Evolutionary conservation across 64 coral and sea anemone genomes (phyloP), one percentile per base, ranked within the genome.

Genomic region (Pachyseris speciosa): DNA sequence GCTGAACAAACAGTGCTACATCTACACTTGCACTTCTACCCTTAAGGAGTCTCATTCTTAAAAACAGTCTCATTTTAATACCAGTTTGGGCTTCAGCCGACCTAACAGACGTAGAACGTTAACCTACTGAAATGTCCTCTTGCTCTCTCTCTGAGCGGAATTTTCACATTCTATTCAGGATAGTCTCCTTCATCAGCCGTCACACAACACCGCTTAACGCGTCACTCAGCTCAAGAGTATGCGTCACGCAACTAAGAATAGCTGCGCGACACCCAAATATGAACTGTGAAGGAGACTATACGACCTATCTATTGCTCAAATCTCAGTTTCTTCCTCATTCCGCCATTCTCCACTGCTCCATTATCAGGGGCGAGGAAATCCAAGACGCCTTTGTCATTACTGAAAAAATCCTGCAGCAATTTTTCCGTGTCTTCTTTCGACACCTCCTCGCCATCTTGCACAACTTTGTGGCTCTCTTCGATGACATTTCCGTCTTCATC

Each of bases 381-480:
- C 37, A 98, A 28, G 11, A 98, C 90, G 24, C 93, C 96, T 78
- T 98, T 89, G 44, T 98, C 93, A 26, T 95, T 87, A 22, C 89
- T 75, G 32, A 98, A 98, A 68, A 98, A 92, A 80, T 94, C 96
- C 36, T 98, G 88, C 11, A 98, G 87, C 0, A 94, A 71, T 44
- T 89, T 94, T 26, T 98, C 93, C 19, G 85, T 86, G 38, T 95
- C 88, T 74, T 87, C 94, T 19, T 89, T 78, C 12, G 80, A 39
- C 2, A 71, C 9, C 43, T 76, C 78, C 12, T 27, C 80, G 32
- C 60, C 41, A 47, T 68, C 34, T 50, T 80, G 22, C 34, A 44
- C 64, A n/a, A 58, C 31, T 27, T 55, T 75, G 37, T 51, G 73
- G 43, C 24, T 76, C 79, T 90, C 78, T 65, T 91, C 92, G 66